These are phyloP conservation scores for Ophion obscuratus DNA, from an alignment of 2,888 invertebrate species.

Conservation along the genomic window DNA sequence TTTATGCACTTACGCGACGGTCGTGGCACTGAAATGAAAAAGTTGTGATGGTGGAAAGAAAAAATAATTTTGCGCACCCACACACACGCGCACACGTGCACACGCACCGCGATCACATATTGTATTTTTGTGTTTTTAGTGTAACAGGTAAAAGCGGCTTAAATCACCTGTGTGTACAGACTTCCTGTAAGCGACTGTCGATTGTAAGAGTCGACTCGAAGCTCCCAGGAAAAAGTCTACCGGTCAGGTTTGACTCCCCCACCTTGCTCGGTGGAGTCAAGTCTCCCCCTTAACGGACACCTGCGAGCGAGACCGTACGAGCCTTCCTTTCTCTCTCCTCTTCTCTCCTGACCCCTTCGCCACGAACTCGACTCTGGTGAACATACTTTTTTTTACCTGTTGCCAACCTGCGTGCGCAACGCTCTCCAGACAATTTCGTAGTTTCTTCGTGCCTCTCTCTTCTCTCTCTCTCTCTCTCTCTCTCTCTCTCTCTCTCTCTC, in stretches of 20 bases:
- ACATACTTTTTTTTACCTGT: constrained; percentile 74
- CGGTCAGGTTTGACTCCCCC: constrained; percentile 76
- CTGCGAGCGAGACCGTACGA: constrained; percentile 62
- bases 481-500: too few relatives aligned
- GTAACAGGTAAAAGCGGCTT: constrained; percentile 28
- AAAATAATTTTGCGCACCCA: background rate
- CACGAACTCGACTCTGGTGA: background rate
- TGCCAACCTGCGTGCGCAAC: constrained; percentile 74
- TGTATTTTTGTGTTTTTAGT: constrained; percentile 1
- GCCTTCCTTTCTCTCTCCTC: constrained; percentile 19
- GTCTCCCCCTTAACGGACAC: constrained; percentile 68
- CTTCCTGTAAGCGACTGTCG: constrained; percentile 78
- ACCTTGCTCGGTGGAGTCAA: constrained; percentile 66
- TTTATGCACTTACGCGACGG: constrained; percentile 36
- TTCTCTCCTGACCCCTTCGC: constrained; percentile 16
- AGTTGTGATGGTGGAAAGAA: background rate
- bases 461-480: background rate
- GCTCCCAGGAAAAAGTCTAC: constrained; percentile 67
- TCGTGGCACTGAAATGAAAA: background rate
- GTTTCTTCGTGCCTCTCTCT: background rate
- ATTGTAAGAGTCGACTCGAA: constrained; percentile 67
- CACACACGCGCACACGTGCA: constrained; percentile 30
- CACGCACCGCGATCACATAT: constrained; percentile 50
- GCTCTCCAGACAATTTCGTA: constrained; percentile 12
- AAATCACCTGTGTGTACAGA: constrained; percentile 70